phyloP scores from a whole-genome alignment of 2,113 vertebrate genomes.

The Brienomyrus longianalis region DNA sequence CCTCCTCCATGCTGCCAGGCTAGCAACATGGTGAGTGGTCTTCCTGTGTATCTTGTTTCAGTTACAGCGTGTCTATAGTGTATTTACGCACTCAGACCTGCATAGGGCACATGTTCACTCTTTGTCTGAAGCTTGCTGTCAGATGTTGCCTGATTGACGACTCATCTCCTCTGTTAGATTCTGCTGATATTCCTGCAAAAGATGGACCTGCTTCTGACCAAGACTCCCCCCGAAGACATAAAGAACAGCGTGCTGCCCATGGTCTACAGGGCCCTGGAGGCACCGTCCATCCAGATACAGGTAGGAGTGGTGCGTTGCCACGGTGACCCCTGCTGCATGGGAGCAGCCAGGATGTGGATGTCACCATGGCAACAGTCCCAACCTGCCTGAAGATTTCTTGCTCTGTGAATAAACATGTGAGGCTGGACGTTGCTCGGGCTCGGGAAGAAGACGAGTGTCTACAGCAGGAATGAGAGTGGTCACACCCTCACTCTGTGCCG shows the following conservation, averaged over 20 bases:
- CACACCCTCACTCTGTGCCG: neutral
- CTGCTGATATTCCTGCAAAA: conserved; percentile 97
- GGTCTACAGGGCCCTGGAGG: conserved; percentile 94
- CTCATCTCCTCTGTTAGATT: conserved; percentile 63
- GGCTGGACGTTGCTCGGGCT: neutral
- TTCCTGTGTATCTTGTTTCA: conserved; percentile 9
- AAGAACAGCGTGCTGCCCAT: conserved; percentile 91
- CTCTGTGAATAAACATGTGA: neutral
- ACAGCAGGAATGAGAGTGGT: neutral
- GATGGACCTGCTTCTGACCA: conserved; percentile 96
- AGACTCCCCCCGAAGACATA: conserved; percentile 91
- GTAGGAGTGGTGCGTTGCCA: conserved; percentile 47
- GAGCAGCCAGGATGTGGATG: conserved; percentile 63
- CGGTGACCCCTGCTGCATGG: neutral
- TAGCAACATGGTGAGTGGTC: conserved; percentile 98
- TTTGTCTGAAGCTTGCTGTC: neutral
- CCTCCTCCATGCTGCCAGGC: conserved; percentile 90
- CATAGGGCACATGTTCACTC: neutral
- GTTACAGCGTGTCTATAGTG: neutral
- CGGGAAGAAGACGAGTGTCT: neutral
- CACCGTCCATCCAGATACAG: conserved; percentile 97
- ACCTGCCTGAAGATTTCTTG: neutral
- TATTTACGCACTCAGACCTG: neutral
- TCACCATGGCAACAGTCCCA: neutral
- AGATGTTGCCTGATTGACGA: neutral